Percentiles rank a stretch among this genome's conserved stretches.
Evolutionary conservation across 2,888 invertebrate species (phyloP).

Genomic region (Acronicta alni): DNA sequence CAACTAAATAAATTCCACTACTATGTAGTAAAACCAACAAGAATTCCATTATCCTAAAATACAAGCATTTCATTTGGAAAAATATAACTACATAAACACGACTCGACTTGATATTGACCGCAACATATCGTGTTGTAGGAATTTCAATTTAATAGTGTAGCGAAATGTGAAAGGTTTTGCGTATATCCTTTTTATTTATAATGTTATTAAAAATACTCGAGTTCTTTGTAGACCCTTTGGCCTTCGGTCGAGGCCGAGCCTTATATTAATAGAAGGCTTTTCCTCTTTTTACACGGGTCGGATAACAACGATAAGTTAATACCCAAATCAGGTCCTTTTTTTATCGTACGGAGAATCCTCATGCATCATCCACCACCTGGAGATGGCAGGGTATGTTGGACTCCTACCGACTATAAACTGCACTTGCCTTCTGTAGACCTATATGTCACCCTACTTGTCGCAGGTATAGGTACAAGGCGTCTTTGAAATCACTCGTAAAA

Average conservation of each 20-base stretch:
- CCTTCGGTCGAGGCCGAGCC: conserved; percentile 14
- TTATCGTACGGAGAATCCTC: too few relatives aligned
- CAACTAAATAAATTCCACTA: too few relatives aligned
- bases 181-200: conserved; percentile 37
- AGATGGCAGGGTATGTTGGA: too few relatives aligned
- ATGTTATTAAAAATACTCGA: conserved; percentile 54
- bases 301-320: conserved; percentile 5
- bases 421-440: too few relatives aligned
- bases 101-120: conserved; percentile 8
- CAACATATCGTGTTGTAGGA: conserved; percentile 17
- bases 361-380: too few relatives aligned
- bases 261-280: conserved; percentile 39
- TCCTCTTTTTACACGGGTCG: conserved; percentile 8
- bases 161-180: conserved; percentile 11
- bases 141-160: conserved; percentile 38
- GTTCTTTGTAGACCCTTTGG: conserved; percentile 37
- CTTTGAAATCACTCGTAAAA: too few relatives aligned
- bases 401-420: too few relatives aligned
- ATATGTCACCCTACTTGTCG: too few relatives aligned
- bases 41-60: not conserved
- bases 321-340: conserved; percentile 12
- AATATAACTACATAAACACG: conserved; percentile 1
- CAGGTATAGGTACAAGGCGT: too few relatives aligned
- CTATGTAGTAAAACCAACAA: too few relatives aligned
- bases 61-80: not conserved